These are phyloP conservation scores for Callopanchax toddi DNA, from an alignment of 2,113 vertebrate genomes.

Conservation along the genomic window DNA sequence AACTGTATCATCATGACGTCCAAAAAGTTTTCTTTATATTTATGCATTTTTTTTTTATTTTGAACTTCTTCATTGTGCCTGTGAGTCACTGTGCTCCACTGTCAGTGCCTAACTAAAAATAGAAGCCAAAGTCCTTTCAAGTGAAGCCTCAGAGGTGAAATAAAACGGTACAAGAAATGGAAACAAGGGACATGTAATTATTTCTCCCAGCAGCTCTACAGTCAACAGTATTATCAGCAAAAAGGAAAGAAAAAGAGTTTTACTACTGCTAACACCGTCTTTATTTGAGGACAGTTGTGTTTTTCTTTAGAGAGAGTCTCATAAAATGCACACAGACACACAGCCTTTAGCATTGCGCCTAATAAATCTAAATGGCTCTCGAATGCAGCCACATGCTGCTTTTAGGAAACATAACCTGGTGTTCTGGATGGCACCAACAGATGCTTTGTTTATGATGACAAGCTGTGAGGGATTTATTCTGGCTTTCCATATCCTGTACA, in stretches of 20 bases:
- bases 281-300: constrained; percentile 41
- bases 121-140: constrained; percentile 37
- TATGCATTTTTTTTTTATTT: constrained; percentile 6
- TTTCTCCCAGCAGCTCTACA: constrained; percentile 15
- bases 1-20: too few species aligned
- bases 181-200: constrained; percentile 45
- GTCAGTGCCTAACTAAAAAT: constrained; percentile 38
- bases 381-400: constrained; percentile 38
- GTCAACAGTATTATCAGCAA: constrained; percentile 22
- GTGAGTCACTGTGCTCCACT: constrained; percentile 8
- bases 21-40: neutral
- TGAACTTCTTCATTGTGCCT: constrained; percentile 1
- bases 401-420: constrained; percentile 7
- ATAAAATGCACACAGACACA: constrained; percentile 44
- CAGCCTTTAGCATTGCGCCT: constrained; percentile 16
- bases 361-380: constrained; percentile 52
- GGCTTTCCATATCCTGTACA: neutral
- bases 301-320: constrained; percentile 37
- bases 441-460: constrained; percentile 30
- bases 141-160: constrained; percentile 21
- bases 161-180: constrained; percentile 25
- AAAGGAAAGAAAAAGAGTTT: constrained; percentile 44
- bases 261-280: constrained; percentile 56
- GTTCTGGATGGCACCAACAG: constrained; percentile 25
- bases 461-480: neutral